Percentiles rank a stretch among this genome's conserved stretches.
Evolutionary conservation across 2,888 invertebrate genomes (phyloP).

Genomic region (Altica lythri): DNA sequence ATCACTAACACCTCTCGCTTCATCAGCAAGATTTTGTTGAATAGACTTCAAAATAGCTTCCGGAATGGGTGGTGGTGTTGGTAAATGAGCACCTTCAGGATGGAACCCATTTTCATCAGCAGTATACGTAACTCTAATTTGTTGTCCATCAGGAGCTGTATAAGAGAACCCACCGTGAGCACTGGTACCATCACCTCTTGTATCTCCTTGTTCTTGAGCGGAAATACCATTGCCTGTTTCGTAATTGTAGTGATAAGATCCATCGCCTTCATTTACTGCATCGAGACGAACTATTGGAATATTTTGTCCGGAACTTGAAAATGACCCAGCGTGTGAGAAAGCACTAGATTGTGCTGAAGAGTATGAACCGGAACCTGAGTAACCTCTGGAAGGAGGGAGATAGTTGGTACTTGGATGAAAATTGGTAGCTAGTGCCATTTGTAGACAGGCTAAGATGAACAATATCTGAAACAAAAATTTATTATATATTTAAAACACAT

Average conservation of each 20-base stretch:
- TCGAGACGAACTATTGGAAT: slow-evolving; percentile 45
- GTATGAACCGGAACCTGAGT: not conserved
- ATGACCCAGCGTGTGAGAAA: slow-evolving; percentile 37
- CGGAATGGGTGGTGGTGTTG: slow-evolving; percentile 65
- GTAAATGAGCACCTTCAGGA: slow-evolving; percentile 62
- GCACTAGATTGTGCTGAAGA: slow-evolving; percentile 2
- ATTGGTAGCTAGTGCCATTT: slow-evolving; percentile 39
- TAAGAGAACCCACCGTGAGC: slow-evolving; percentile 49
- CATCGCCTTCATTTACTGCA: slow-evolving; percentile 47
- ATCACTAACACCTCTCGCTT: slow-evolving; percentile 41
- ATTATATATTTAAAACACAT: not conserved
- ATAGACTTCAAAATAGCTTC: slow-evolving; percentile 59
- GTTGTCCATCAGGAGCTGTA: slow-evolving; percentile 50
- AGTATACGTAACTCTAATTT: slow-evolving; percentile 52
- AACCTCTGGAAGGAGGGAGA: slow-evolving; percentile 41
- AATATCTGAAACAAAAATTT: slow-evolving; percentile 33
- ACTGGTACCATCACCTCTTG: slow-evolving; percentile 40
- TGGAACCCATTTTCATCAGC: slow-evolving; percentile 66
- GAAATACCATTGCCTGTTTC: slow-evolving; percentile 64
- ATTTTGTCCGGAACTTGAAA: slow-evolving; percentile 32
- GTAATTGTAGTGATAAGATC: slow-evolving; percentile 53
- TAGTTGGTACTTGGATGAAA: slow-evolving; percentile 39
- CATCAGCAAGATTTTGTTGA: slow-evolving; percentile 45
- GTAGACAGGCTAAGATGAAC: slow-evolving; percentile 38
- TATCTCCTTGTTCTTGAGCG: slow-evolving; percentile 48